Evolutionary conservation across 2,797 vertebrate genomes (phyloP), one percentile per base, ranked within the genome.

Genomic region (Premnoplex brunnescens): DNA sequence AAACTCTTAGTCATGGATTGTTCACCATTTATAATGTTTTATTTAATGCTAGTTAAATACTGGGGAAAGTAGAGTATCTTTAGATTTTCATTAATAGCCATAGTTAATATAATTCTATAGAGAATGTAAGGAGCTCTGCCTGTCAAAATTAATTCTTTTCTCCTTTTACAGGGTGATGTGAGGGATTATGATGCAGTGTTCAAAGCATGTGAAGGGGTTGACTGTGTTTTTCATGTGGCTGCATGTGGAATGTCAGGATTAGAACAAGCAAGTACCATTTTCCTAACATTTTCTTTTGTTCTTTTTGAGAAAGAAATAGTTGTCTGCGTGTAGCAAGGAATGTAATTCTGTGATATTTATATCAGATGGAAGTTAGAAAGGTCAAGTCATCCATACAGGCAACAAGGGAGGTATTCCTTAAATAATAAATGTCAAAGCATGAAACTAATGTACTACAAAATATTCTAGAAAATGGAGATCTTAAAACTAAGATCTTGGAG

Each of bases 241-340:
- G 99, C 99, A 59, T 99, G 98, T 9, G 99, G 99, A 91, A 99
- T 99, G 98, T 99, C 99, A 0, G 99, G 99, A 68, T 97, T 98
- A 62, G 99, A 99, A 72, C 99, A 99, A 98, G 99, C 99, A 88
- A 98, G 96, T 96, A 95, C 26, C 56, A 14, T 60, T 83, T 90
- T 72, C 59, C 32, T 58, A 9, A 71, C 20, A 1, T 72, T 56
- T 88, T 77, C 27, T 88, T 44, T 34, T 20, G n/a, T 66, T 58
- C 32, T 17, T 81, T 74, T 69, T 56, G 30, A 62, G 36, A 84
- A 81, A 67, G 18, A 24, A 83, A 59, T 18, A 41, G 37, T 13
- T 64, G 27, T 32, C n/a, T 82, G 21, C 36, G 30, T 3, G 1
- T 51, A 69, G 51, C 37, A 72, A 59, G 48, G n/a, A 73, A 55